Evolutionary conservation across 2,888 invertebrate genomes (phyloP), one percentile per base, ranked within the genome.

Genomic region (Linnaemya tessellans): DNA sequence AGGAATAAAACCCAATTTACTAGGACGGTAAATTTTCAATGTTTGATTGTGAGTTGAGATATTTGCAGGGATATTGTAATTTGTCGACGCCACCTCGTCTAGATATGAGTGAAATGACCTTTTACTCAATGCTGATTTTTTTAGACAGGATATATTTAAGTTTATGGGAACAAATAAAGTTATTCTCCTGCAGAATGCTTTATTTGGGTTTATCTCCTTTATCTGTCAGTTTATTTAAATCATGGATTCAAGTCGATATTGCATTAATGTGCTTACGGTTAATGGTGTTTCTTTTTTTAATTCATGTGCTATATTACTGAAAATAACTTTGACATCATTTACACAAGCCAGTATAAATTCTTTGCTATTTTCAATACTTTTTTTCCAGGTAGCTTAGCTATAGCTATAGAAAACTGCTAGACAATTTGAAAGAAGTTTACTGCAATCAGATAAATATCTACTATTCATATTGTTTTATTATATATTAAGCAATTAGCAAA

Each of bases 1-100:
- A n/a, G 0, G 1, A 18, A 10, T n/a, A 79, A 73, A 73, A 81
- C 62, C 56, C 70, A 85, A 81, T 85, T 81, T 81, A 85, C 62
- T 85, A 60, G 81, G 81, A 74, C 84, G 81, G 78, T 85, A 79
- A 79, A 68, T 81, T 70, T 80, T 62, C 62, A 78, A 74, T 80
- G 73, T 74, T 81, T 84, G 78, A 68, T 81, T 80, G 65, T 78
- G 13, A 77, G 22, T 54, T 73, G n/a, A 30, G 77, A 62, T 73
- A 43, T 73, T 18, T 65, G 70, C 41, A 64, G 15, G 41, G 56
- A 68, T 81, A 79, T 65, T 85, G 78, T 58, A 70, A 81, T 81
- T 64, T 79, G 68, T 25, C 18, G 84, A 35, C 81, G 81, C 78
- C 84, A 70, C 41, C 70, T 62, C 41, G 81, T 85, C 84, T 73